These are phyloP conservation scores for Mola mola DNA, from an alignment of 2,113 vertebrate species.

Conservation along the genomic window DNA sequence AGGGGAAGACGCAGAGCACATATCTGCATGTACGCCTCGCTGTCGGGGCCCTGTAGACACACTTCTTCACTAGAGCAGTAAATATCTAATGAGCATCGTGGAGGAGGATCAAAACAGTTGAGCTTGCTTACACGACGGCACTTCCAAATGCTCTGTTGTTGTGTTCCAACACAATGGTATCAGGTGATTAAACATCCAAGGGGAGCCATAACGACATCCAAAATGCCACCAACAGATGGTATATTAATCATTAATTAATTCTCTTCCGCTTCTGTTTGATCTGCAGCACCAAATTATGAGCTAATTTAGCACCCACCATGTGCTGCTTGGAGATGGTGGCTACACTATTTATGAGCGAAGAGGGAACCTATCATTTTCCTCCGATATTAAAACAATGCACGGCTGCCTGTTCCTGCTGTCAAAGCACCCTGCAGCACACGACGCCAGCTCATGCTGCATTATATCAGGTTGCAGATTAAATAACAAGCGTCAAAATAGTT, in stretches of 20 bases:
- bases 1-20: constrained; percentile 41
- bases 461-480: constrained; percentile 57
- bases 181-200: constrained; percentile 79
- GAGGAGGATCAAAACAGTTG: constrained; percentile 74
- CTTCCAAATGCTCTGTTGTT: constrained; percentile 68
- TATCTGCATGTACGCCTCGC: constrained; percentile 47
- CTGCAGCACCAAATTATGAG: constrained; percentile 49
- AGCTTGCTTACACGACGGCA: constrained; percentile 49
- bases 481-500: constrained; percentile 58
- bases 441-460: constrained; percentile 44
- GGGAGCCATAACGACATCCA: constrained; percentile 76
- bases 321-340: constrained; percentile 53
- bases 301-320: constrained; percentile 50
- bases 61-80: constrained; percentile 48
- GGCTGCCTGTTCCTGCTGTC: constrained; percentile 46
- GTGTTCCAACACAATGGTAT: constrained; percentile 77
- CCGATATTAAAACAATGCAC: constrained; percentile 63
- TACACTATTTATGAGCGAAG: constrained; percentile 58
- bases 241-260: constrained; percentile 81
- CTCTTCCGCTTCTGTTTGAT: constrained; percentile 70
- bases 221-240: constrained; percentile 74
- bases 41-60: constrained; percentile 32
- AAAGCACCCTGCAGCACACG: constrained; percentile 43
- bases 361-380: constrained; percentile 65
- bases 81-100: constrained; percentile 60